Conservation (phyloP, 2,797 vertebrate species). For the Threskiornis aethiopicus region DNA sequence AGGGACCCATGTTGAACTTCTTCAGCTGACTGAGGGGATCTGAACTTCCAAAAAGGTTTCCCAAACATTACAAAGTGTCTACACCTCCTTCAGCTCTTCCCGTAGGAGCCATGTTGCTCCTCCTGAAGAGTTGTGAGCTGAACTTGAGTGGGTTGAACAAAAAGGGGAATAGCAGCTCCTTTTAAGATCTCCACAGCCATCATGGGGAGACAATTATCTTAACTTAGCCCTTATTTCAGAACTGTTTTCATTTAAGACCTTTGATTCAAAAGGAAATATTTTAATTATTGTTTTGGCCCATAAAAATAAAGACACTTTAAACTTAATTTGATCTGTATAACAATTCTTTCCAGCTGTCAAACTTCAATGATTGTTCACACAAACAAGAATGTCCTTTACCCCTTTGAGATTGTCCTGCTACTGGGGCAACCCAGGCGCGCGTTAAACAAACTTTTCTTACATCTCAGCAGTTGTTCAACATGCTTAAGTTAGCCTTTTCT, state of each 20-base stretch:
- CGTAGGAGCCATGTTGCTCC: neutral
- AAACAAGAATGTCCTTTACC: neutral
- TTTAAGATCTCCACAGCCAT: neutral
- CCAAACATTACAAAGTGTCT: neutral
- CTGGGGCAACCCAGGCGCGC: accelerated
- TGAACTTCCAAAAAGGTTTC: neutral
- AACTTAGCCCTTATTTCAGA: neutral
- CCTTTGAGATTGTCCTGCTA: neutral
- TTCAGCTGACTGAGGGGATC: neutral
- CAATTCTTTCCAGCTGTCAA: neutral
- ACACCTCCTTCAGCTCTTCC: neutral
- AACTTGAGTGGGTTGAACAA: neutral
- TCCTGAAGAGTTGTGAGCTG: neutral
- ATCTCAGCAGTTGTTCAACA: neutral
- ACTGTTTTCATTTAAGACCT: neutral
- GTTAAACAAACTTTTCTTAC: neutral
- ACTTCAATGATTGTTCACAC: neutral
- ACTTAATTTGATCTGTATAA: neutral
- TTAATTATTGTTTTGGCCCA: neutral
- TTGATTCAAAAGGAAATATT: neutral
- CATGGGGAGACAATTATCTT: neutral
- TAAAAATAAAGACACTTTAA: neutral
- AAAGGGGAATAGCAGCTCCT: neutral
- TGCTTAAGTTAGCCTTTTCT: accelerated
- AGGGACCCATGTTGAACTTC: neutral